Conservation (phyloP, 2,113 vertebrate genomes). For the Zosterops hypoxanthus region DNA sequence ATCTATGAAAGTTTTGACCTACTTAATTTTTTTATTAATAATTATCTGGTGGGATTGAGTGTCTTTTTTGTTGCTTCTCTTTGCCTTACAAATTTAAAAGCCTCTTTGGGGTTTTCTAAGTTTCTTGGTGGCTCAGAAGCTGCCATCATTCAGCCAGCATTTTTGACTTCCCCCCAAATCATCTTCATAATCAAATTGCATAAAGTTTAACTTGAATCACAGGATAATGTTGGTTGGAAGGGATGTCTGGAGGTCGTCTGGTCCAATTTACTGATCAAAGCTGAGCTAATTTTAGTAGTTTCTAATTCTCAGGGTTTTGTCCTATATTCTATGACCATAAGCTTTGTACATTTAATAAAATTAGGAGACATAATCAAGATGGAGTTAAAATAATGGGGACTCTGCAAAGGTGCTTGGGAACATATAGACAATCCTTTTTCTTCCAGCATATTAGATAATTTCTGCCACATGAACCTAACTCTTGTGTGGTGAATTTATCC, state of each 20-base stretch:
- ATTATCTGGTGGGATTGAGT: background rate
- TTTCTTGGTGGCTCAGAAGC: background rate
- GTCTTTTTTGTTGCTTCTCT: background rate
- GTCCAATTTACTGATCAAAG: background rate
- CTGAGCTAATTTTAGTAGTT: background rate
- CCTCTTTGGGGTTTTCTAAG: background rate
- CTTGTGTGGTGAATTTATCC: background rate
- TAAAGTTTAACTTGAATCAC: background rate
- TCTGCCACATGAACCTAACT: background rate
- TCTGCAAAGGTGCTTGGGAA: background rate
- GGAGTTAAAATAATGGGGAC: background rate
- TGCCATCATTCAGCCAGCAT: background rate
- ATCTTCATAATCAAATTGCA: background rate
- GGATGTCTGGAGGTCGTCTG: background rate
- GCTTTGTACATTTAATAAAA: background rate
- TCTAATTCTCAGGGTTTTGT: background rate
- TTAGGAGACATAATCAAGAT: background rate
- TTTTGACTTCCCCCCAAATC: background rate
- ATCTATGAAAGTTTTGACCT: background rate
- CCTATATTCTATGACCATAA: background rate
- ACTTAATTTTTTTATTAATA: background rate
- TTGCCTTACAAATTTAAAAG: background rate
- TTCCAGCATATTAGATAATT: background rate
- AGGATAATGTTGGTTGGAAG: background rate
- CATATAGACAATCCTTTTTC: fast-evolving